These are phyloP conservation scores for Xerus rutilus DNA, from an alignment of 2,797 vertebrate genomes.

Conservation along the genomic window DNA sequence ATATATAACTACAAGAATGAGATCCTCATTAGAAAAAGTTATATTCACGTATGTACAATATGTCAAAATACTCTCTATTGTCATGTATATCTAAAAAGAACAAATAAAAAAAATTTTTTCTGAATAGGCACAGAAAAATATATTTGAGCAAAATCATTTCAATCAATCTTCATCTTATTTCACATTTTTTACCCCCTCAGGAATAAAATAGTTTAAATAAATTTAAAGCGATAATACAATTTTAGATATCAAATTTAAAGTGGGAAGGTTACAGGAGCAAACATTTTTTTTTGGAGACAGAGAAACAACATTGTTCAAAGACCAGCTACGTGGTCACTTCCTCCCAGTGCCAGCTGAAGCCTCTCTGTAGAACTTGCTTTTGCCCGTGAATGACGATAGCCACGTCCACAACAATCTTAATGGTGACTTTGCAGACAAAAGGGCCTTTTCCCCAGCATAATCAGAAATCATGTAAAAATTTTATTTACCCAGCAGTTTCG, in stretches of 20 bases:
- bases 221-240: neutral
- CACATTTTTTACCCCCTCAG: neutral
- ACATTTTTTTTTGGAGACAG: neutral
- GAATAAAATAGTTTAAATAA: neutral
- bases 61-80: no score
- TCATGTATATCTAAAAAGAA: no score
- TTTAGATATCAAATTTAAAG: neutral
- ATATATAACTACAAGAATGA: no score
- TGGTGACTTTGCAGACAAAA: slow-evolving; percentile 21
- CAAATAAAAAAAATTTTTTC: no score
- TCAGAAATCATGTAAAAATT: slow-evolving; percentile 30
- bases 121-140: no score
- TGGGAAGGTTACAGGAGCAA: neutral
- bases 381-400: neutral
- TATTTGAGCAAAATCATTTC: no score
- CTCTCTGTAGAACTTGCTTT: neutral
- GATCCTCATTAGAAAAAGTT: no score
- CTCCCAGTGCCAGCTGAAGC: neutral
- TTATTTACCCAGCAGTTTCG: slow-evolving; percentile 20
- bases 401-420: neutral
- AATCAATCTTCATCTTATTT: neutral
- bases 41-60: no score
- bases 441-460: neutral
- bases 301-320: neutral
- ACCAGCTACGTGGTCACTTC: neutral